A percentile compares a stretch with the other conserved stretches of the same genome.
phyloP scores from a whole-genome alignment of 2,888 invertebrate species.

The Eilema caniola region DNA sequence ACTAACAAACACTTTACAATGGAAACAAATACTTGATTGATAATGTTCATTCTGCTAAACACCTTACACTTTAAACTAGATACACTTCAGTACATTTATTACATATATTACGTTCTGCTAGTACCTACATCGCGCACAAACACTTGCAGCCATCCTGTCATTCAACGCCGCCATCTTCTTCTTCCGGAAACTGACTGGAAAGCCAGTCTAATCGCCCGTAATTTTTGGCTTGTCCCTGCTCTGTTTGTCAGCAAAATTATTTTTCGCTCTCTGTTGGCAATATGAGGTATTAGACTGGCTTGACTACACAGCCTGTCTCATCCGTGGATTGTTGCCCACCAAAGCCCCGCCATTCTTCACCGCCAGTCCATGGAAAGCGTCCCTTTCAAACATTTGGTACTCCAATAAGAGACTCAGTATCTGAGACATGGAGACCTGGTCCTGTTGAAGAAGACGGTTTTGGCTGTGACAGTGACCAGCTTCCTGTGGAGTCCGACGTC shows the following conservation, averaged over 20 bases:
- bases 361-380: not conserved
- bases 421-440: not conserved
- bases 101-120: too few species aligned
- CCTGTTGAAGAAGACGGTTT: not conserved
- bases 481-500: not conserved
- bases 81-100: too few species aligned
- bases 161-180: not conserved
- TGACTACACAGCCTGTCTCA: constrained; percentile 87
- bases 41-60: too few species aligned
- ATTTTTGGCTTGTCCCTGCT: constrained; percentile 95
- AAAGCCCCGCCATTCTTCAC: not conserved
- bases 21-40: too few species aligned
- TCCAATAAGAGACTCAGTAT: not conserved
- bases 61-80: too few species aligned
- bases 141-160: not conserved
- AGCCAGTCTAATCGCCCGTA: constrained; percentile 95
- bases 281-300: constrained; percentile 90
- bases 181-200: not conserved
- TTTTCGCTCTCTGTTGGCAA: constrained; percentile 90
- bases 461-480: not conserved
- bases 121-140: too few species aligned
- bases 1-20: too few species aligned
- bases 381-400: not conserved
- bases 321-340: constrained; percentile 72
- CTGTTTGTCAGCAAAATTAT: constrained; percentile 93